Evolutionary conservation across 1,140 invertebrate species (phyloP).

Genomic region (Papilio aristodemus): DNA sequence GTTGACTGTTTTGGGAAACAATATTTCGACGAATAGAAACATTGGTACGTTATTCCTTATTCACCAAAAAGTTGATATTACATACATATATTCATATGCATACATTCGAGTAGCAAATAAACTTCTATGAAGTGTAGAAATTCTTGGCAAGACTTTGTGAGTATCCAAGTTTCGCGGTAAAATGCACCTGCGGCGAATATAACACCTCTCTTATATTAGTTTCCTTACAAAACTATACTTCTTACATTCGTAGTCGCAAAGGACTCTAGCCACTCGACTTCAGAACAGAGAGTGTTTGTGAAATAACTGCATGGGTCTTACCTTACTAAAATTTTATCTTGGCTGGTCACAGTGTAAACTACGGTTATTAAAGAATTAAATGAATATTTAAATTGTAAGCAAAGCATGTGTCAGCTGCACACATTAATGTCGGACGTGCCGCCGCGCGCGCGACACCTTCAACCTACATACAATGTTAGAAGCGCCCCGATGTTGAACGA

Average conservation of each 20-base stretch:
- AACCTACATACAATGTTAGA: neutral
- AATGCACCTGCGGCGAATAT: slow-evolving; percentile 15
- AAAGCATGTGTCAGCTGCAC: neutral
- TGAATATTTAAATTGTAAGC: neutral
- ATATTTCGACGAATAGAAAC: too few relatives aligned
- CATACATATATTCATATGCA: neutral
- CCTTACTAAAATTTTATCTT: too few relatives aligned
- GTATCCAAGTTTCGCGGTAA: neutral
- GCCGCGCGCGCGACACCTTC: neutral
- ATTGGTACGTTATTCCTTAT: neutral
- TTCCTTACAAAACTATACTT: neutral
- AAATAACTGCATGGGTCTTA: too few relatives aligned
- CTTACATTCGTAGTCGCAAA: neutral
- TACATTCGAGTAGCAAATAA: neutral
- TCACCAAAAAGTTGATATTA: neutral
- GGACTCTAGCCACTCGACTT: neutral
- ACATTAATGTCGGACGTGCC: neutral
- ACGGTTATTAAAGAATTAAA: too few relatives aligned
- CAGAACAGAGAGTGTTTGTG: neutral
- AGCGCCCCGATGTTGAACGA: too few relatives aligned
- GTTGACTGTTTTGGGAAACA: too few relatives aligned
- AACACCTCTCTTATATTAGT: neutral
- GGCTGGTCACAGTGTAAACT: too few relatives aligned
- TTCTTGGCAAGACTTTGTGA: neutral
- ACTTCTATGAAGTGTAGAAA: neutral